Evolutionary conservation across 2,888 invertebrate species (phyloP).

Genomic region (Carcina quercana): DNA sequence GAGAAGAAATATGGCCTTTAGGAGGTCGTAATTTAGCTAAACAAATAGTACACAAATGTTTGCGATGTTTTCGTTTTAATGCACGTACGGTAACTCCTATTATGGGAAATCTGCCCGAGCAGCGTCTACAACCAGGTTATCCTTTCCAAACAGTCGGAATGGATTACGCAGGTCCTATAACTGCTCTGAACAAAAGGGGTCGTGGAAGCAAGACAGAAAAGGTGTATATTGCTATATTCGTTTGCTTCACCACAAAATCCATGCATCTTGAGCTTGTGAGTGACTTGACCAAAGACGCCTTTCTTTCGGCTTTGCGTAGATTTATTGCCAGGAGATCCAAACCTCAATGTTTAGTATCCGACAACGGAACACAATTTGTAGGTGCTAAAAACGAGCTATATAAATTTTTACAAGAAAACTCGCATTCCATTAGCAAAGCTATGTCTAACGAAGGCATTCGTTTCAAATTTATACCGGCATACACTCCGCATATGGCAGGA

Average conservation of each 20-base stretch:
- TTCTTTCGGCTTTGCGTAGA: slow-evolving; percentile 9
- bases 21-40: slow-evolving; percentile 8
- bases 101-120: slow-evolving; percentile 9
- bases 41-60: slow-evolving; percentile 2
- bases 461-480: slow-evolving; percentile 9
- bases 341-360: neutral
- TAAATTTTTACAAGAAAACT: too few relatives aligned
- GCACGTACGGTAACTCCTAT: slow-evolving; percentile 5
- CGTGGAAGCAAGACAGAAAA: neutral
- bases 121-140: slow-evolving; percentile 9
- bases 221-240: slow-evolving; percentile 5
- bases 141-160: slow-evolving; percentile 6
- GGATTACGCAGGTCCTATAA: neutral
- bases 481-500: slow-evolving; percentile 8
- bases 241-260: slow-evolving; percentile 11
- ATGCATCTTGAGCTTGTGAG: slow-evolving; percentile 12
- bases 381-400: neutral
- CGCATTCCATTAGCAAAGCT: neutral
- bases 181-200: neutral
- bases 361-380: neutral
- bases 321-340: slow-evolving; percentile 5
- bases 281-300: slow-evolving; percentile 10
- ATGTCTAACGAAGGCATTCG: slow-evolving; percentile 6
- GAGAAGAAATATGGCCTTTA: slow-evolving; percentile 5
- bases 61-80: slow-evolving; percentile 5